These are phyloP conservation scores for Clarias fuscus DNA, from an alignment of 2,797 vertebrate species.

Conservation along the genomic window DNA sequence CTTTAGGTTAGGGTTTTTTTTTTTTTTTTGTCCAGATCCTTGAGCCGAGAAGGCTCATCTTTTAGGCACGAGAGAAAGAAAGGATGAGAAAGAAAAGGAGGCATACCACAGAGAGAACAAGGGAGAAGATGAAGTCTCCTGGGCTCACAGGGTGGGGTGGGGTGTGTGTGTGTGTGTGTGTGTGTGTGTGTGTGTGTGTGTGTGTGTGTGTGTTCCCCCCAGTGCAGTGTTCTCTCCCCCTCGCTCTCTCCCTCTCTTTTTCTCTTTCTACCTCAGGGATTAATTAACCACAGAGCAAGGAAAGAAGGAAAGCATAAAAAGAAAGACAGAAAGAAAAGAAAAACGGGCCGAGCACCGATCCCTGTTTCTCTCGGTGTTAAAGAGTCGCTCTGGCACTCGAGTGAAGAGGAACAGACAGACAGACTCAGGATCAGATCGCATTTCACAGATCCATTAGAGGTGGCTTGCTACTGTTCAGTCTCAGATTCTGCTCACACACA, in stretches of 20 bases:
- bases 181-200: slow-evolving; percentile 7
- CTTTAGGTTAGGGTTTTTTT: not conserved
- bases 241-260: slow-evolving; percentile 42
- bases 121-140: slow-evolving; percentile 53
- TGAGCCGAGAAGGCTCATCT: not conserved
- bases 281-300: slow-evolving; percentile 63
- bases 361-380: not conserved
- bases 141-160: slow-evolving; percentile 52
- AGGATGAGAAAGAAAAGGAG: slow-evolving; percentile 6
- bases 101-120: slow-evolving; percentile 17
- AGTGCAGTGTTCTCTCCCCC: slow-evolving; percentile 46
- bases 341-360: not conserved
- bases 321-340: slow-evolving; percentile 4
- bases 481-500: not conserved
- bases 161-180: slow-evolving; percentile 10
- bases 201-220: slow-evolving; percentile 35
- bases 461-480: slow-evolving; percentile 31
- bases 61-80: not conserved
- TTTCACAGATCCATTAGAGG: slow-evolving; percentile 36
- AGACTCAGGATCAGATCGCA: slow-evolving; percentile 23
- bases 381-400: not conserved
- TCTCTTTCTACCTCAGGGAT: slow-evolving; percentile 57
- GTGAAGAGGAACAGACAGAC: slow-evolving; percentile 35
- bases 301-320: slow-evolving; percentile 19
- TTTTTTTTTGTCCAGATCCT: not conserved